phyloP scores from a whole-genome alignment of 2,113 vertebrate species.

The Burhinus bistriatus region DNA sequence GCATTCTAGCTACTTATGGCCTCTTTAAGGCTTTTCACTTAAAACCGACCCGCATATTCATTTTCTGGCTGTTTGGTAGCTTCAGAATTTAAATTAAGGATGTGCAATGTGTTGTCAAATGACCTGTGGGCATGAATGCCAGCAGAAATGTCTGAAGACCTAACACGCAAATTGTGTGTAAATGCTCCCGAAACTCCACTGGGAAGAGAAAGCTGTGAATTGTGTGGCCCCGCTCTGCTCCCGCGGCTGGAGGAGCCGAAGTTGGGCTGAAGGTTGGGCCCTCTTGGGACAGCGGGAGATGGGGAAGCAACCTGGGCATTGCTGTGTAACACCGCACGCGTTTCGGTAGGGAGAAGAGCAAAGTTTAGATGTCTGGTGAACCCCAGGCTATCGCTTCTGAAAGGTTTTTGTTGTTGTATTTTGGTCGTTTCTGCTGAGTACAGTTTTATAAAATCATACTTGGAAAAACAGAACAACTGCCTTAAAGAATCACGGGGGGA shows the following conservation, averaged over 20 bases:
- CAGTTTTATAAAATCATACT: not conserved
- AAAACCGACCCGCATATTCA: not conserved
- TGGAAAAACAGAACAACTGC: not conserved
- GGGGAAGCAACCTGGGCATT: not conserved
- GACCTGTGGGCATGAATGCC: not conserved
- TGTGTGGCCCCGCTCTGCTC: not conserved
- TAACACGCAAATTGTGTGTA: not conserved
- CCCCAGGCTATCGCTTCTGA: not conserved
- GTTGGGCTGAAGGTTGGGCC: not conserved
- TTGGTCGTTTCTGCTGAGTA: not conserved
- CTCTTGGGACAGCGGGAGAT: not conserved
- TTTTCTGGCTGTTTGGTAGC: not conserved
- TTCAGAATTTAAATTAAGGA: not conserved
- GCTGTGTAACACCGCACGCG: accelerated
- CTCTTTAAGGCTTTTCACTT: not conserved
- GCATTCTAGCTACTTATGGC: not conserved
- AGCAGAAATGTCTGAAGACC: not conserved
- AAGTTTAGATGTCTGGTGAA: not conserved
- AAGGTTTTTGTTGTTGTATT: not conserved
- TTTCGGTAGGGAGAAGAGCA: not conserved
- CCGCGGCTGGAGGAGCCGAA: accelerated
- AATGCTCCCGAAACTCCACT: not conserved
- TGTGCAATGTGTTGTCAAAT: not conserved
- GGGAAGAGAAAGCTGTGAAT: not conserved
- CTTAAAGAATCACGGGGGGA: not conserved